Conservation (phyloP, 2,797 vertebrate genomes). For the Xenops minutus region DNA sequence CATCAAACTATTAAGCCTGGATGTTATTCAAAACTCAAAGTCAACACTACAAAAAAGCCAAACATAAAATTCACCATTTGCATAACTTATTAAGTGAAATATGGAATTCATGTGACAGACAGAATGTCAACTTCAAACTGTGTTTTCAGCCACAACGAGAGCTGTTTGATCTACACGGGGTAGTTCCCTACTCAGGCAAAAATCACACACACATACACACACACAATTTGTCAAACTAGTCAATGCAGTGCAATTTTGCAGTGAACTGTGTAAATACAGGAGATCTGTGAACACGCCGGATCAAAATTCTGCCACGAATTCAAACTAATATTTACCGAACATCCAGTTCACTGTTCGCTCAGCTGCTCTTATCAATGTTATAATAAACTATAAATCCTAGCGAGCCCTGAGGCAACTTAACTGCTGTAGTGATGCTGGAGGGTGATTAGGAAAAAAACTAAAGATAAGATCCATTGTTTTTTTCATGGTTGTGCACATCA, state of each 20-base stretch:
- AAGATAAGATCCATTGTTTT: constrained; percentile 72
- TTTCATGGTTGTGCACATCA: constrained; percentile 65
- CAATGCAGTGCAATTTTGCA: constrained; percentile 1
- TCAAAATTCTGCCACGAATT: constrained; percentile 58
- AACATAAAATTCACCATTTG: constrained; percentile 40
- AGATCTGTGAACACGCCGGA: neutral
- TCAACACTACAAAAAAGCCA: neutral
- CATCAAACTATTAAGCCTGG: constrained; percentile 9
- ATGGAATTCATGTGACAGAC: constrained; percentile 41
- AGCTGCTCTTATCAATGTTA: constrained; percentile 64
- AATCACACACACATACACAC: neutral
- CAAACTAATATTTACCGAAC: constrained; percentile 53
- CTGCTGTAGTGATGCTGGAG: constrained; percentile 62
- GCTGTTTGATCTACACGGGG: constrained; percentile 20
- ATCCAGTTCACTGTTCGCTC: constrained; percentile 39
- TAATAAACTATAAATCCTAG: constrained; percentile 68
- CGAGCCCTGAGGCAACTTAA: constrained; percentile 54
- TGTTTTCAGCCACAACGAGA: constrained; percentile 34
- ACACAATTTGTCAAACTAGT: neutral
- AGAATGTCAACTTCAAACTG: constrained; percentile 33
- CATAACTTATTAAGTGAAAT: constrained; percentile 41
- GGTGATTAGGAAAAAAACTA: constrained; percentile 58
- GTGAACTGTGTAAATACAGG: constrained; percentile 18
- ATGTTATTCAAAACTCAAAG: constrained; percentile 15
- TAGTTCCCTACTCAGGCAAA: neutral